Evolutionary conservation across 2,113 vertebrate genomes (phyloP).

Genomic region (Cryptomyrus ogoouensis): DNA sequence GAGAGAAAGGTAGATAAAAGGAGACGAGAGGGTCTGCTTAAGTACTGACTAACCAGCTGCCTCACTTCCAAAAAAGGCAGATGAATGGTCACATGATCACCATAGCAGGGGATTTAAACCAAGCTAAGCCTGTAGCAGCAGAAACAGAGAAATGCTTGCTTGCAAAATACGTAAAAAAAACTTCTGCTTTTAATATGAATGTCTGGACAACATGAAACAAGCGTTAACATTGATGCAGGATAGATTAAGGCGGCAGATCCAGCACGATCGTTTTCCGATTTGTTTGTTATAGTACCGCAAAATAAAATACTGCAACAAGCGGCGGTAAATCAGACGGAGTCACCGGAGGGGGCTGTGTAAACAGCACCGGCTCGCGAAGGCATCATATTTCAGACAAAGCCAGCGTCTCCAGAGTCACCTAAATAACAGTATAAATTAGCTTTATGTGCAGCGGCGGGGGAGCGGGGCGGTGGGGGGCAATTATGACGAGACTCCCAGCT

Average conservation of each 20-base stretch:
- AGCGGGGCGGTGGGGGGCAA: not conserved
- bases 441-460: conserved; percentile 1
- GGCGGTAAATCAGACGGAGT: conserved; percentile 8
- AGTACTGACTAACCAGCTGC: not conserved
- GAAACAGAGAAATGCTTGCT: not conserved
- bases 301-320: not conserved
- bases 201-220: not conserved
- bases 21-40: not conserved
- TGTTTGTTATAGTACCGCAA: not conserved
- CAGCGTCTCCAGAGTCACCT: conserved; percentile 18
- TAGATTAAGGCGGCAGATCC: not conserved
- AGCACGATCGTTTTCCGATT: not conserved
- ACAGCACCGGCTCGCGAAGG: not conserved
- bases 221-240: not conserved
- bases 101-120: not conserved
- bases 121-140: not conserved
- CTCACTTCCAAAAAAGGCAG: not conserved
- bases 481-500: conserved; percentile 19
- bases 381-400: conserved; percentile 20
- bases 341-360: not conserved
- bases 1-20: conserved; percentile 24
- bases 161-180: not conserved
- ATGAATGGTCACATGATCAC: not conserved
- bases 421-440: conserved; percentile 32
- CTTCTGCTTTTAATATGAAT: not conserved